These are phyloP conservation scores for Xiphophorus couchianus DNA, from an alignment of 2,113 vertebrate species.

Conservation along the genomic window DNA sequence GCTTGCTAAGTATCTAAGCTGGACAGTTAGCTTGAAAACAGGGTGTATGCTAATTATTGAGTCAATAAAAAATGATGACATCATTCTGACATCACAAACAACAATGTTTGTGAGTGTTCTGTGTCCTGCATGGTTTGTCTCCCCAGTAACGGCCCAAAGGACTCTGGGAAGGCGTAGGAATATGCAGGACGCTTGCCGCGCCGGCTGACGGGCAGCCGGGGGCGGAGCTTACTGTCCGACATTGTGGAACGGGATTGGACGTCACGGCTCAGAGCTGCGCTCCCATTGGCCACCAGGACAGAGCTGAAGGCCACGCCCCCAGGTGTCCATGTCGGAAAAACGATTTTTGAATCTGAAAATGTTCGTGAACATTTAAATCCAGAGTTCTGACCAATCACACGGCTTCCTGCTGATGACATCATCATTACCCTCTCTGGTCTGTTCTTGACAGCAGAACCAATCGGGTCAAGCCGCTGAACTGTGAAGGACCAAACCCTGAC, in stretches of 20 bases:
- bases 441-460: too few relatives aligned
- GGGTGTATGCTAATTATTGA: too few relatives aligned
- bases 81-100: too few relatives aligned
- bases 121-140: constrained; percentile 80
- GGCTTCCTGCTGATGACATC: background rate
- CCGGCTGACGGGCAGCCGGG: constrained; percentile 45
- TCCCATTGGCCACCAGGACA: constrained; percentile 83
- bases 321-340: constrained; percentile 62
- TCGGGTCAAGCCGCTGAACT: too few relatives aligned
- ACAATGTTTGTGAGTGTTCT: constrained; percentile 1
- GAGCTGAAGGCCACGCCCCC: constrained; percentile 76
- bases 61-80: too few relatives aligned
- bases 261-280: constrained; percentile 72
- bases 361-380: too few relatives aligned
- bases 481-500: too few relatives aligned
- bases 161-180: constrained; percentile 78
- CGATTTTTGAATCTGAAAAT: too few relatives aligned
- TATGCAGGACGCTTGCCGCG: constrained; percentile 76
- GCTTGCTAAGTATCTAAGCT: too few relatives aligned
- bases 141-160: constrained; percentile 69
- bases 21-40: too few relatives aligned
- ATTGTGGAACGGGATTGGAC: constrained; percentile 77
- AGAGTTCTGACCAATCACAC: background rate
- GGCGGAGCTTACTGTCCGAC: constrained; percentile 73
- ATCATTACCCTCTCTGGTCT: too few relatives aligned